Conservation (phyloP, 1,140 invertebrate genomes). For the Nautilus pompilius region DNA sequence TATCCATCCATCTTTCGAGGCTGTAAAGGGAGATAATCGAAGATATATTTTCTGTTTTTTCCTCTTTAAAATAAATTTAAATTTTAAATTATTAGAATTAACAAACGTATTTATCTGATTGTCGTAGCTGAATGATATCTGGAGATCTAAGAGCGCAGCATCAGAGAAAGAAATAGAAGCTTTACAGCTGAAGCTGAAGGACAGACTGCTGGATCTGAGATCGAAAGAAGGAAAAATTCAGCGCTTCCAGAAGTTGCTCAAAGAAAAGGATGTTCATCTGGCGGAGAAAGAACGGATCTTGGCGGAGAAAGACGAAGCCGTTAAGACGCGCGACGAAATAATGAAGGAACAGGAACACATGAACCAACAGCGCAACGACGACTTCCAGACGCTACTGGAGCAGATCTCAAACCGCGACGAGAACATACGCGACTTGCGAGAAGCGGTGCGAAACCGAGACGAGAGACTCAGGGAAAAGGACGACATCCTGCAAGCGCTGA, state of each 20-base stretch:
- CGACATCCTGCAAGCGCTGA: slow-evolving; percentile 28
- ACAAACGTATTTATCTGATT: too few relatives aligned
- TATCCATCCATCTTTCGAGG: too few relatives aligned
- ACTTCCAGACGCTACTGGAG: slow-evolving; percentile 33
- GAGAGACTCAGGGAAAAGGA: slow-evolving; percentile 41
- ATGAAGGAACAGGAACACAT: slow-evolving; percentile 34
- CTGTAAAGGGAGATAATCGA: too few relatives aligned
- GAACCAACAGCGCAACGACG: slow-evolving; percentile 27
- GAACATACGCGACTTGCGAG: slow-evolving; percentile 29
- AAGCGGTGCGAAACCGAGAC: slow-evolving; percentile 26
- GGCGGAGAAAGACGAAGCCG: slow-evolving; percentile 19
- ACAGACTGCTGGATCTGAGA: slow-evolving; percentile 11
- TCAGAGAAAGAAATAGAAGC: slow-evolving; percentile 25
- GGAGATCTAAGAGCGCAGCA: slow-evolving; percentile 36
- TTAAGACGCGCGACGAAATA: slow-evolving; percentile 27
- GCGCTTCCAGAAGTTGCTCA: slow-evolving; percentile 25
- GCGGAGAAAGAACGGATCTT: slow-evolving; percentile 24
- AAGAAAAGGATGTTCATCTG: slow-evolving; percentile 24
- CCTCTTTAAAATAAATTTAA: too few relatives aligned
- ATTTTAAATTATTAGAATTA: too few relatives aligned
- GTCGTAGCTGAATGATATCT: slow-evolving; percentile 42
- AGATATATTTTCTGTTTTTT: too few relatives aligned
- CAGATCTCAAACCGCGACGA: slow-evolving; percentile 37
- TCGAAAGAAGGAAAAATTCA: slow-evolving; percentile 19
- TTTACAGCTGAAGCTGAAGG: slow-evolving; percentile 18